Evolutionary conservation across 2,888 invertebrate genomes (phyloP), one percentile per base, ranked within the genome.

Genomic region (Megalurothrips usitatus): DNA sequence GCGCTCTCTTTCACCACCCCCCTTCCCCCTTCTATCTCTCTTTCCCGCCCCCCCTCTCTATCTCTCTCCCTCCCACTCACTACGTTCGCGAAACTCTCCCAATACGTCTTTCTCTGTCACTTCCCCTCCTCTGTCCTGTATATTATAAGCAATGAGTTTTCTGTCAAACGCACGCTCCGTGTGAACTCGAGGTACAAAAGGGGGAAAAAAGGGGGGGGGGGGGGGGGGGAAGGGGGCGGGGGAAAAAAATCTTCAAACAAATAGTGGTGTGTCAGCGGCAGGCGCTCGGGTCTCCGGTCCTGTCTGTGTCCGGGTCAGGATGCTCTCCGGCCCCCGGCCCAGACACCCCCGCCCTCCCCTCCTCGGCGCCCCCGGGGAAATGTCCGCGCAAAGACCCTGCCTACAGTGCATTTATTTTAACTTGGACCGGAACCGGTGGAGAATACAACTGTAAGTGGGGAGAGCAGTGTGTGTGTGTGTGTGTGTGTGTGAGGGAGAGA

Each of bases 161-260:
- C 68, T 75, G 68, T 75, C 68, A 75, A 26, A 75, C 23, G 68
- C 68, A 75, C 26, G 68, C 68, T 26, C 10, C 68, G 68, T 75
- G 68, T 75, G 68, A 75, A 75, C 68, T 75, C 68, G 68, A 75
- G 68, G 68, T 75, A 75, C 68, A 75, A 75, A 75, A 75, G 68
- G 26, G 26, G 26, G 26, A 17, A 6, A 6, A 6, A 6, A 6
- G 34, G 34, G 34, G 34, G 34, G 26, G 58, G 58, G 58, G 26
- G 26, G 26, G 58, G 34, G 26, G 26, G 26, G 58, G 34, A 6
- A 6, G 34, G 34, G 34, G 34, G 34, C 3, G 34, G 26, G 58
- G 58, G 58, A 2, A 58, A 58, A 75, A 68, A 75, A 75, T 11
- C 23, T 12, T 75, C 68, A 75, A 75, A 75, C 68, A 75, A 75